Conservation (phyloP, 1,140 invertebrate genomes). For the Drosophila nasuta region DNA sequence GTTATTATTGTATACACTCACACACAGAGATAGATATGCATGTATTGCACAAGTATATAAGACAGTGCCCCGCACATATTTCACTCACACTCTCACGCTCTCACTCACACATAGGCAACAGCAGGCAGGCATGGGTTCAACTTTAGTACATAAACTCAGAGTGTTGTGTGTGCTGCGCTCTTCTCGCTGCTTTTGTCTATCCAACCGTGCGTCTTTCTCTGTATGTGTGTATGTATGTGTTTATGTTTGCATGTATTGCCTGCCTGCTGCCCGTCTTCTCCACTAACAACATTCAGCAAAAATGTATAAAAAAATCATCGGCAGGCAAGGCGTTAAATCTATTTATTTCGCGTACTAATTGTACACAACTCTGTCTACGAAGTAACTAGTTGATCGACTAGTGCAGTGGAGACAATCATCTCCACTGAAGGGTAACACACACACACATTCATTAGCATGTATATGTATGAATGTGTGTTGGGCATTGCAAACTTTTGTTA, state of each 20-base stretch:
- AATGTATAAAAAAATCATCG: conserved; percentile 42
- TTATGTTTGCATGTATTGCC: conserved; percentile 18
- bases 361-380: conserved; percentile 1
- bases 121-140: conserved; percentile 67
- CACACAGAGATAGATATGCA: conserved; percentile 6
- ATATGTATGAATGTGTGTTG: no score
- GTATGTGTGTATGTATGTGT: conserved; percentile 24
- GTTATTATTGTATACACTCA: conserved; percentile 56
- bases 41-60: conserved; percentile 11
- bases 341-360: conserved; percentile 60
- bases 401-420: no score
- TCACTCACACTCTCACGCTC: conserved; percentile 55
- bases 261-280: conserved; percentile 16
- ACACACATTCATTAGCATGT: no score
- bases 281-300: conserved; percentile 39
- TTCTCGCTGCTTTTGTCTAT: conserved; percentile 80
- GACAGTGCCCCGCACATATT: conserved; percentile 40
- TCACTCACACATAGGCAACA: conserved; percentile 40
- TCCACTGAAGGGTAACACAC: no score
- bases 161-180: conserved; percentile 46
- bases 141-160: conserved; percentile 66
- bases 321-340: conserved; percentile 56
- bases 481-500: conserved; percentile 37
- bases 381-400: conserved; percentile 3
- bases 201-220: conserved; percentile 64